Evolutionary conservation across 2,797 vertebrate genomes (phyloP).

Genomic region (Sandelia bainsii): DNA sequence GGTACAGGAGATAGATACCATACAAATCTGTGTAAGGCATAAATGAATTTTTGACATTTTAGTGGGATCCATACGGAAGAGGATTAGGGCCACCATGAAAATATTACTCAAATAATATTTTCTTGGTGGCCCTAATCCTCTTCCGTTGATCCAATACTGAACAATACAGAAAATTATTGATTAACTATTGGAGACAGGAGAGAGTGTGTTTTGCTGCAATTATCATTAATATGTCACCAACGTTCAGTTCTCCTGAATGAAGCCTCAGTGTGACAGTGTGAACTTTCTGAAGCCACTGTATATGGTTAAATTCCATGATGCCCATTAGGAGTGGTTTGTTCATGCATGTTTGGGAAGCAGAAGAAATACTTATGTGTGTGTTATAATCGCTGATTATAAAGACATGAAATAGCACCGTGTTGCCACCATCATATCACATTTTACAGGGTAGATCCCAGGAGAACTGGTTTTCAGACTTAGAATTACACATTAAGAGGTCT

Average conservation of each 20-base stretch:
- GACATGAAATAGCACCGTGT: conserved; percentile 78
- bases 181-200: neutral
- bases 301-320: conserved; percentile 15
- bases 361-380: conserved; percentile 68
- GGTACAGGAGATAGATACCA: conserved; percentile 3
- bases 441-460: conserved; percentile 61
- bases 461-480: conserved; percentile 37
- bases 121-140: no score
- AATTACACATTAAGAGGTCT: conserved; percentile 43
- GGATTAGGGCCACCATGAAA: no score
- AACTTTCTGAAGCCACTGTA: neutral
- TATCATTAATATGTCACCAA: neutral
- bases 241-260: conserved; percentile 38
- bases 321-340: conserved; percentile 71
- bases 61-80: no score
- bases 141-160: conserved; percentile 13
- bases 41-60: conserved; percentile 14
- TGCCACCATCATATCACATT: conserved; percentile 56
- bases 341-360: conserved; percentile 70
- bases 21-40: conserved; percentile 34
- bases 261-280: conserved; percentile 1
- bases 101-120: no score
- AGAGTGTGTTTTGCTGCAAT: conserved; percentile 19
- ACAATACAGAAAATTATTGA: conserved; percentile 13
- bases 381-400: conserved; percentile 65